Conservation (phyloP, 2,797 vertebrate genomes). For the Acanthiza pusilla region DNA sequence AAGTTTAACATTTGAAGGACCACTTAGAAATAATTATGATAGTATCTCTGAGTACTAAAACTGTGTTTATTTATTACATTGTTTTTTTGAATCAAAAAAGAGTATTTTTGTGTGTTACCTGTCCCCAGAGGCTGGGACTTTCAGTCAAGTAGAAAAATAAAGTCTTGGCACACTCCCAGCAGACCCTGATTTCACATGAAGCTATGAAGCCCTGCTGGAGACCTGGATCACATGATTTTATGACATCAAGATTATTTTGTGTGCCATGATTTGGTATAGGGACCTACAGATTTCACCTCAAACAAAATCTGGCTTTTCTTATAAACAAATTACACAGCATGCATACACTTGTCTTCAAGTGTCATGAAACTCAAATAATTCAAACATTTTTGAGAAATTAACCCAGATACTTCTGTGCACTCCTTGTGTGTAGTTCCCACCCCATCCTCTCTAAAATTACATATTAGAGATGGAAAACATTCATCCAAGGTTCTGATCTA, state of each 20-base stretch:
- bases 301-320: neutral
- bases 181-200: neutral
- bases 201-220: neutral
- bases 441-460: neutral
- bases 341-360: neutral
- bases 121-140: neutral
- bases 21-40: neutral
- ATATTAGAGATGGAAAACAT: neutral
- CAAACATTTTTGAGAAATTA: neutral
- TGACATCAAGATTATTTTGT: neutral
- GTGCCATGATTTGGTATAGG: neutral
- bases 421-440: neutral
- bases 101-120: neutral
- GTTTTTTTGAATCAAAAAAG: neutral
- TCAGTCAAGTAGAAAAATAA: neutral
- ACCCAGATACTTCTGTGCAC: neutral
- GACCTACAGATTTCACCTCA: neutral
- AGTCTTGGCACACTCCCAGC: neutral
- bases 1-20: neutral
- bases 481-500: neutral
- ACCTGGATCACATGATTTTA: rapidly evolving
- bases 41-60: neutral
- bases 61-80: neutral
- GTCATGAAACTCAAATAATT: neutral
- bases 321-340: neutral